Evolutionary conservation across 53 echinoderm and acorn worm genomes (phyloP).

Genomic region (Zoroaster sp.): DNA sequence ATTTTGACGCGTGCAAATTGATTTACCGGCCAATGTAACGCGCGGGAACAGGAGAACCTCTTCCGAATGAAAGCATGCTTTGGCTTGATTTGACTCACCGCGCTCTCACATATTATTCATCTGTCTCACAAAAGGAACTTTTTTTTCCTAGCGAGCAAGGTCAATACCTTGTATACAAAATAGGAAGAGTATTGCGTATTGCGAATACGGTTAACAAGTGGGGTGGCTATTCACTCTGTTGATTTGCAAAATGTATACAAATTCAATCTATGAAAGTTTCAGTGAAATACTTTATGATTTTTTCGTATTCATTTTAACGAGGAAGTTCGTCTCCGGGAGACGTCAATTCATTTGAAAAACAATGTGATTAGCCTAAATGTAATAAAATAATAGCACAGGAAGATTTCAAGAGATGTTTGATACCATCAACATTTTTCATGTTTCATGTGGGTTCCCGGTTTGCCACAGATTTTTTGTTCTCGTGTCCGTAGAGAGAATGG

Average conservation of each 20-base stretch:
- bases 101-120: not conserved
- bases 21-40: slow-evolving; percentile 27
- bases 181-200: not conserved
- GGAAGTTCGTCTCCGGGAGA: too few species aligned
- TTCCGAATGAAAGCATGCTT: not conserved
- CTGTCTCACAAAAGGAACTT: not conserved
- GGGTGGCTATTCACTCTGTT: not conserved
- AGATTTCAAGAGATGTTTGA: too few species aligned
- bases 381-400: too few species aligned
- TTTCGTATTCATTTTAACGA: too few species aligned
- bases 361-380: too few species aligned
- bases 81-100: not conserved
- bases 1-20: slow-evolving; percentile 52
- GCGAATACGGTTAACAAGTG: not conserved
- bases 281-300: too few species aligned
- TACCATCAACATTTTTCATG: too few species aligned
- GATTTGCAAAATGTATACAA: not conserved
- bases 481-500: too few species aligned
- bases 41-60: not conserved
- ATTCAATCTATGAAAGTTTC: too few species aligned
- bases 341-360: too few species aligned
- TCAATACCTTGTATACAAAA: not conserved
- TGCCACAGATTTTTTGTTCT: too few species aligned
- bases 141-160: not conserved
- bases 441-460: too few species aligned